Base-by-base conservation (phyloP, 2,888 invertebrate species). In the Latheticus oryzae region DNA sequence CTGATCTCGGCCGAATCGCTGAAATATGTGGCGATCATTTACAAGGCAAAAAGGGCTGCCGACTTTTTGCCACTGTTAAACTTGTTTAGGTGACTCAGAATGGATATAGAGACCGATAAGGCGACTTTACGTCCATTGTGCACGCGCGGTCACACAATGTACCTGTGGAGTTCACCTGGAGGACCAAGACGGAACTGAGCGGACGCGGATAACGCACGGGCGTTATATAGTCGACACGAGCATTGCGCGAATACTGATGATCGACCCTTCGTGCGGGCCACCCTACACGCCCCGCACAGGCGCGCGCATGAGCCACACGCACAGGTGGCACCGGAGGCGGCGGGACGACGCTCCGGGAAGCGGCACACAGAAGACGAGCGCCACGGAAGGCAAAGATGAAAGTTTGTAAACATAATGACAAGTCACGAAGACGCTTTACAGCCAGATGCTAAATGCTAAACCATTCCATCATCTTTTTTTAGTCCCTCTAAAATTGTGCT, bases 231-330 rank as follows among this genome's bases (percentile, higher is more conserved):
- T 68, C 74, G 65, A 65, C 64, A 67, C 73, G 70, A 74, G 68
- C 75, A 76, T 76, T 74, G 76, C 77, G 76, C 78, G 75, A 71
- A 72, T 71, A 76, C 76, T 76, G 75, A 70, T 69, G 75, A 78
- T 76, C 77, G 76, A 76, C 76, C 76, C 74, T 74, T 68, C 51
- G 50, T 60, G 51, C 50, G 60, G 51, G 61, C 59, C 56, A 55
- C 52, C 64, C 67, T 65, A 69, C 69, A 69, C 69, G 71, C 73
- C 75, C 74, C 74, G 73, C 72, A 67, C 58, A 55, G 65, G 69
- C 73, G 73, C 71, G 74, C 74, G 74, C 73, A 71, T 43, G 26
- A 64, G 52, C 59, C 58, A 66, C 58, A 63, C 67, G 68, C 67
- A 71, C 76, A 77, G 77, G 78, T 78, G 76, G 77, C 68, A 67